Evolutionary conservation across 2,797 vertebrate genomes (phyloP).

Genomic region (Emys orbicularis): DNA sequence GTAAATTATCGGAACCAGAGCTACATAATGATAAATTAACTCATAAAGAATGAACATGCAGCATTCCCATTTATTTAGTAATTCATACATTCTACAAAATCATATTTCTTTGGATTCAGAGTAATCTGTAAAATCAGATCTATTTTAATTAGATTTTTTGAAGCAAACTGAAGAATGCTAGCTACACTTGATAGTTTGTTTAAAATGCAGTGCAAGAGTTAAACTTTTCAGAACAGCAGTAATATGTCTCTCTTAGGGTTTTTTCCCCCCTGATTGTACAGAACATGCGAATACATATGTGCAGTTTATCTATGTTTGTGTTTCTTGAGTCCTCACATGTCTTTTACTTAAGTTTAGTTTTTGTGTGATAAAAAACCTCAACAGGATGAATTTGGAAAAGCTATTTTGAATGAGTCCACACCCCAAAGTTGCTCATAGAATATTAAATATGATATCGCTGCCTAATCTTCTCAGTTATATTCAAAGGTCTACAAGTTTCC

Average conservation of each 20-base stretch:
- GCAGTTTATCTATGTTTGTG: background rate
- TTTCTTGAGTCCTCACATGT: background rate
- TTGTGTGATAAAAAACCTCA: background rate
- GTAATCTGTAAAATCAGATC: background rate
- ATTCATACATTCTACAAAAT: background rate
- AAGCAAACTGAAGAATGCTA: background rate
- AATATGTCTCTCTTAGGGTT: background rate
- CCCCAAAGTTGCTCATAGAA: background rate
- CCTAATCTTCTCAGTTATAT: background rate
- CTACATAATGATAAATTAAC: background rate
- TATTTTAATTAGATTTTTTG: background rate
- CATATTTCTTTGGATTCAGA: background rate
- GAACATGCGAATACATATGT: background rate
- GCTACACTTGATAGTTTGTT: background rate
- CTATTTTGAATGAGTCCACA: background rate
- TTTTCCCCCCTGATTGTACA: background rate
- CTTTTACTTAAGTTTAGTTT: background rate
- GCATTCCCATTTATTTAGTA: background rate
- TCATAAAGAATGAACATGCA: background rate
- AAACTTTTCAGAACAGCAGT: background rate
- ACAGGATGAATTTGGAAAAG: background rate
- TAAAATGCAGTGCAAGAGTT: background rate
- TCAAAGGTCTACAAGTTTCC: background rate
- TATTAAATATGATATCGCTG: background rate
- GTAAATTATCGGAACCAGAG: conserved; percentile 77